Evolutionary conservation across 2,888 invertebrate species (phyloP), one percentile per base, ranked within the genome.

Genomic region (Temnothorax ravouxi): DNA sequence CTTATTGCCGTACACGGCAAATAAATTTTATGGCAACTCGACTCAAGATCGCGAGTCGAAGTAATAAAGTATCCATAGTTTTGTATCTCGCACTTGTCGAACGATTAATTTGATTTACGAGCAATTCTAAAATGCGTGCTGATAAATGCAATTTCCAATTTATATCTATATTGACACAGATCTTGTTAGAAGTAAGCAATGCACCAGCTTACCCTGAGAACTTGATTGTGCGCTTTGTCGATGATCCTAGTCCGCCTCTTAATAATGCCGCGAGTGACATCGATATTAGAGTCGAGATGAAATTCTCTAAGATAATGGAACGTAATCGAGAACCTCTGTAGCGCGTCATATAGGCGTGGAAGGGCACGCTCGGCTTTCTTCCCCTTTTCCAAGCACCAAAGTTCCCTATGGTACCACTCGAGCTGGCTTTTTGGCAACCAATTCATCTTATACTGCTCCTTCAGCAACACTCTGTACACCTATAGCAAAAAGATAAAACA

Each of bases 291-390:
- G 41, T 92, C 92, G n/a, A 94, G 91, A 21, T 90, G 89, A 90
- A 95, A 94, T 50, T 92, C 87, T 81, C 92, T 89, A 54, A 96
- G 92, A 81, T 95, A 93, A 79, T 96, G 94, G 82, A 96, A 95
- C n/a, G 95, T 95, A 13, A 95, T 95, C 34, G 95, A 95, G 91
- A 95, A 95, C 91, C 94, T 94, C 88, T 95, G 95, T n/a, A 96
- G 94, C 3, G 95, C 94, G 59, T 95, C 96, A 95, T 96, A 96
- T 59, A 97, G 95, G 88, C 95, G 95, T 76, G 96, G 96, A 91
- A 96, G 95, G 83, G 96, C 94, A 87, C 95, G 95, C 87, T 95
- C 94, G 83, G 96, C 96, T 96, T 97, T 95, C 83, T 93, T 93
- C 64, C 93, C 93, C 87, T 95, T 95, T 86, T 95, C 94, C 59